These are phyloP conservation scores for Pantherophis guttatus DNA, from an alignment of 2,113 vertebrate species.

Conservation along the genomic window DNA sequence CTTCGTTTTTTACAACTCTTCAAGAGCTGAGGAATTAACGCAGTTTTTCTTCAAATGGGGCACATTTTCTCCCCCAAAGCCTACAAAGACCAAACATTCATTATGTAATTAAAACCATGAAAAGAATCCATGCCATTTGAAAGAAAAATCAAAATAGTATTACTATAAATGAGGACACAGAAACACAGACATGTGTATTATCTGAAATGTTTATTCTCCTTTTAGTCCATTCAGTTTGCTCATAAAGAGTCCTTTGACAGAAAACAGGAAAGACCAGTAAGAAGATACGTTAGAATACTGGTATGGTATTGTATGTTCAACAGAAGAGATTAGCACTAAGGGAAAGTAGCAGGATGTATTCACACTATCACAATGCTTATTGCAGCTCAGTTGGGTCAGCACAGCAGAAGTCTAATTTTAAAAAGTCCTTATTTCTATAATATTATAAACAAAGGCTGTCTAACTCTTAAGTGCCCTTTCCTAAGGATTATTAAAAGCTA, in stretches of 20 bases:
- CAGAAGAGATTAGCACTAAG: slow-evolving; percentile 40
- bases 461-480: neutral
- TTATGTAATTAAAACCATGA: neutral
- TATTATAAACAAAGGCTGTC: neutral
- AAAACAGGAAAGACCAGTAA: slow-evolving; percentile 62
- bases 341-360: slow-evolving; percentile 31
- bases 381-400: slow-evolving; percentile 22
- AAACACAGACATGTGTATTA: slow-evolving; percentile 11
- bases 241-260: slow-evolving; percentile 44
- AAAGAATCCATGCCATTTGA: neutral
- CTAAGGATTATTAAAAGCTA: neutral
- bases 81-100: neutral
- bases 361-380: neutral
- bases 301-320: slow-evolving; percentile 52
- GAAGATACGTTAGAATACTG: neutral
- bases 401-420: neutral
- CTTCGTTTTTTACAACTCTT: neutral
- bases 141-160: neutral
- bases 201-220: slow-evolving; percentile 6
- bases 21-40: neutral
- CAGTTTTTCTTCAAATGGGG: neutral
- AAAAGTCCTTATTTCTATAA: neutral
- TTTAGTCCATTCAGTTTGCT: slow-evolving; percentile 26
- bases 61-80: neutral
- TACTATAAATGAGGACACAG: neutral